These are phyloP conservation scores for Lamprologus tigripictilis DNA, from an alignment of 2,113 vertebrate genomes.

Conservation along the genomic window DNA sequence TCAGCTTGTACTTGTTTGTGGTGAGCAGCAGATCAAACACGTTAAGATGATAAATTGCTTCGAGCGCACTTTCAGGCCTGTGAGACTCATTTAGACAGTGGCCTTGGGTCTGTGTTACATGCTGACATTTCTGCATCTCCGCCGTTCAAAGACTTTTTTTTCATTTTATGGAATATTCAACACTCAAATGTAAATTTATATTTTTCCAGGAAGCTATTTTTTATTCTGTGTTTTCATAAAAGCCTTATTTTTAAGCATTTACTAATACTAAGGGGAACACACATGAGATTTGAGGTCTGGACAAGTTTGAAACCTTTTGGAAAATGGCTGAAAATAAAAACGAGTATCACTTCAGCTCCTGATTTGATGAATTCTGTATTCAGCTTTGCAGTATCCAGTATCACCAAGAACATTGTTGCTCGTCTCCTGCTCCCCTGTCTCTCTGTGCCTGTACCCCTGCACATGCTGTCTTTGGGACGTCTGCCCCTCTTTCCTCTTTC, in stretches of 20 bases:
- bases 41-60: not conserved
- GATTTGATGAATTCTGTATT: not conserved
- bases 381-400: not conserved
- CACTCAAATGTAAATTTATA: not conserved
- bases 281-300: not conserved
- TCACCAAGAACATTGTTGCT: not conserved
- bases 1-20: not conserved
- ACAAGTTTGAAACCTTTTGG: not conserved
- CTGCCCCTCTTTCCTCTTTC: not conserved
- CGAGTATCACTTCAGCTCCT: not conserved
- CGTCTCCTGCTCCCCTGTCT: not conserved
- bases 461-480: not conserved
- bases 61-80: not conserved
- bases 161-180: not conserved
- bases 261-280: not conserved
- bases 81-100: fast-evolving
- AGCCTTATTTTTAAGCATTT: not conserved
- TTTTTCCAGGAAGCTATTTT: not conserved
- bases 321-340: not conserved
- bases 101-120: not conserved
- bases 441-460: not conserved
- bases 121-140: not conserved
- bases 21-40: not conserved
- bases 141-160: not conserved
- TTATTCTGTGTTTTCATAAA: not conserved